Evolutionary conservation across 2,113 vertebrate species (phyloP), one percentile per base, ranked within the genome.

Genomic region (Otus sunia): DNA sequence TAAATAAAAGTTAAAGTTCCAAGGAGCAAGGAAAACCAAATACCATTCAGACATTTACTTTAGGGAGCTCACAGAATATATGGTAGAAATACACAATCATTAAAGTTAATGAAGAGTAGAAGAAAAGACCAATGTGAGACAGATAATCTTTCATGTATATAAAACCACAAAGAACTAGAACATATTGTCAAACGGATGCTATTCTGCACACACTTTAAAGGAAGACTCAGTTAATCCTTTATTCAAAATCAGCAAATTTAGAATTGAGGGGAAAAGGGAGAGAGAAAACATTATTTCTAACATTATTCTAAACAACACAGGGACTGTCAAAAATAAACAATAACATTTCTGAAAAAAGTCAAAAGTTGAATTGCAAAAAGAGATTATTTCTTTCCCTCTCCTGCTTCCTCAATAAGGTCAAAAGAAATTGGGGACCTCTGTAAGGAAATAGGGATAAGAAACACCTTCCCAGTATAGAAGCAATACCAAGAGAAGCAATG

Each of bases 191-290:
- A 55, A 34, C 3, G 59, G 41, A 75, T 78, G 30, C 27, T 92
- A n/a, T 8, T 53, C 49, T 88, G 49, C 18, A 85, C 43, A 9
- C 36, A 25, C 13, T 68, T 72, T 66, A 84, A 87, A 82, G 22
- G 5, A 90, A 90, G 72, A 37, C 34, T 43, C 20, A 67, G n/a
- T 17, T 81, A 52, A 72, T 21, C 3, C 34, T 82, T 52, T 52
- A 59, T 36, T 72, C 11, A 86, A 88, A 86, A 60, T 12, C 34
- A 64, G 6, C 45, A 64, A 86, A 92, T 74, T 77, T 52, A 83
- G 17, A 86, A 63, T 7, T 30, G 5, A 10, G 12, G 2, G 0
- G 1, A 9, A 13, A 13, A 49, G 5, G 4, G 15, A 52, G 30
- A 79, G 16, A 49, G 6, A n/a, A 73, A 75, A 58, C 10, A 25